Evolutionary conservation across 2,797 vertebrate species (phyloP), one percentile per base, ranked within the genome.

Genomic region (Acipenser transmontanus): DNA sequence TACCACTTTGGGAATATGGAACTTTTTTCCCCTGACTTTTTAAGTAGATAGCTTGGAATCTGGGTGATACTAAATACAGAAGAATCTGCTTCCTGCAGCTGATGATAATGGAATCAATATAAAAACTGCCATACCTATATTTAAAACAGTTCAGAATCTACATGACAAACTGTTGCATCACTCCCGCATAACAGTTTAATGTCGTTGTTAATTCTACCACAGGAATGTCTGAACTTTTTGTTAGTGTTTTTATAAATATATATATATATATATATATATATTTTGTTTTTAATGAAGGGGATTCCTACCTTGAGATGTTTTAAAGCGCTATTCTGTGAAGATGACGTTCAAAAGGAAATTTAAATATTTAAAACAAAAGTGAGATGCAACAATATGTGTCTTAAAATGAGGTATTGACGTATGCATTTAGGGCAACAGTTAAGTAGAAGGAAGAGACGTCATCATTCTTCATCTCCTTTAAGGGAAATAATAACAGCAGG

Each of bases 101-200:
- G 11, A 56, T 61, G 54, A 51, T 63, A 13, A 49, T 67, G 49
- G 63, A 62, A 70, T 50, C 17, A 63, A 49, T 60, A 13, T 62
- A 8, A 13, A 57, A 13, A 57, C 9, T 47, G 48, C 59, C 8
- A 17, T 17, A 67, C 12, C 10, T 14, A 2, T n/a, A 13, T 54
- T 47, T 67, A 34, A 34, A 34, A 34, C 34, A 34, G 34, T 34
- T 34, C 34, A 3, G 34, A 34, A 34, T 66, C 60, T 13, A 47
- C 48, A 48, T 10, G 14, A 64, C 61, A 63, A 54, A 70, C 65
- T 54, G 69, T 66, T 70, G 69, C 65, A 59, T 47, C 13, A 51
- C 61, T 59, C 50, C 6, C 1, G 4, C 34, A 34, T 3, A 34
- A 34, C 34, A 34, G 34, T 34, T 34, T 34, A 34, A 34, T 34